Percentiles rank a stretch among this genome's conserved stretches.
Conservation (phyloP, 2,113 vertebrate genomes). For the Oriolus oriolus region DNA sequence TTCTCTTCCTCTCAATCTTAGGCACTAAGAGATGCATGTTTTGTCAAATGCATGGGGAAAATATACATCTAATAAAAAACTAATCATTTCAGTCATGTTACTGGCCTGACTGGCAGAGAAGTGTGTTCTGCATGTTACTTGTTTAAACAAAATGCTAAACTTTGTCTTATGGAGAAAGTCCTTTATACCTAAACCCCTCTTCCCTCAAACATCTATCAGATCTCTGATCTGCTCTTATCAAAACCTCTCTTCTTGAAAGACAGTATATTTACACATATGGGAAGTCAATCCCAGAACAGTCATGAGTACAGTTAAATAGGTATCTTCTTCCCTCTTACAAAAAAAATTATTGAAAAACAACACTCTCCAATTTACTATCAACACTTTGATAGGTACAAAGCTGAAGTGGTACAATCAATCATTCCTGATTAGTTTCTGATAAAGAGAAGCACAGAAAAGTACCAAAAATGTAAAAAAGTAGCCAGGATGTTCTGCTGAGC, state of each 20-base stretch:
- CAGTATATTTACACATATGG: neutral
- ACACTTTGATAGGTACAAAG: neutral
- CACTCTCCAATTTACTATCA: neutral
- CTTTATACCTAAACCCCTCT: neutral
- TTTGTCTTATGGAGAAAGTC: neutral
- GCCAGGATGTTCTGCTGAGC: neutral
- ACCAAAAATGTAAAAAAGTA: neutral
- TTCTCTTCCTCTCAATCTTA: neutral
- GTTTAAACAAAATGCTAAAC: neutral
- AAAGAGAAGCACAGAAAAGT: neutral
- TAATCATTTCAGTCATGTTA: neutral
- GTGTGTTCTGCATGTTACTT: neutral
- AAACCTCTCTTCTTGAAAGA: neutral
- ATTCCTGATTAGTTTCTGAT: neutral
- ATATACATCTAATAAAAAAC: neutral
- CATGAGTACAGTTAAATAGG: neutral
- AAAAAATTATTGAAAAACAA: neutral
- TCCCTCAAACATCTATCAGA: neutral
- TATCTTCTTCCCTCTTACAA: neutral
- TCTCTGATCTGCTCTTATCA: neutral
- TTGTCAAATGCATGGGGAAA: neutral
- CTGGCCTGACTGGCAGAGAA: neutral
- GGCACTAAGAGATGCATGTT: neutral
- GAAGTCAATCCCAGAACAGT: neutral
- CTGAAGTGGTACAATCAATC: neutral